These are phyloP conservation scores for Cephus pygmeus DNA, from an alignment of 2,888 invertebrate species.

Conservation along the genomic window DNA sequence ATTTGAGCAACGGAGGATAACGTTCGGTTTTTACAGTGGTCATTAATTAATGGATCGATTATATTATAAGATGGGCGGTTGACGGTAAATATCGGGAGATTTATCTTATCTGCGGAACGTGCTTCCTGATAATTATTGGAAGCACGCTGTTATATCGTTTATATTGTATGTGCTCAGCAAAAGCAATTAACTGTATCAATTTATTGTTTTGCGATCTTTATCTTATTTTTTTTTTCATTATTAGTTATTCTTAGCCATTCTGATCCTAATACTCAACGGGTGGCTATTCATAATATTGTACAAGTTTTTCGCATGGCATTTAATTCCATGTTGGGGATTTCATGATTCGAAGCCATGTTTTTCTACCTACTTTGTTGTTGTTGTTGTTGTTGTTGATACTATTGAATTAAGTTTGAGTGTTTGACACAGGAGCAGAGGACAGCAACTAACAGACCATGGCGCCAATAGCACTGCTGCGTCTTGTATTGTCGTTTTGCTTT, in stretches of 20 bases:
- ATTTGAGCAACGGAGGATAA: neutral
- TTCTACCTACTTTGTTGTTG: neutral
- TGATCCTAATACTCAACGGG: constrained; percentile 21
- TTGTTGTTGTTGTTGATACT: neutral
- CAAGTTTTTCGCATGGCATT: no score
- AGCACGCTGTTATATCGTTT: neutral
- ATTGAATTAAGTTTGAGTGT: constrained; percentile 58
- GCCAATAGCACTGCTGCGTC: constrained; percentile 63
- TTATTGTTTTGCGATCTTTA: constrained; percentile 45
- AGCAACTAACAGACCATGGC: constrained; percentile 64
- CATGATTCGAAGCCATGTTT: constrained; percentile 4
- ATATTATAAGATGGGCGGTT: neutral
- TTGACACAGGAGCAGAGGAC: constrained; percentile 64
- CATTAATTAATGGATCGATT: neutral
- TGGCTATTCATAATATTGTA: no score
- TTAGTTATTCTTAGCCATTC: neutral
- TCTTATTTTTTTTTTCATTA: constrained; percentile 37
- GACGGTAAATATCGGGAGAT: neutral
- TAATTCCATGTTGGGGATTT: constrained; percentile 2
- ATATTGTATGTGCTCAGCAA: constrained; percentile 15
- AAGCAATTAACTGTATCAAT: constrained; percentile 48
- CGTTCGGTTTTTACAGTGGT: neutral
- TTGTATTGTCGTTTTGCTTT: constrained; percentile 64
- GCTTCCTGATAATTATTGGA: neutral
- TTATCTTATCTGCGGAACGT: neutral